Percentiles rank a stretch among this genome's conserved stretches.
Evolutionary conservation across 1,140 invertebrate genomes (phyloP).

Genomic region (Lepidotrigona ventralis): DNA sequence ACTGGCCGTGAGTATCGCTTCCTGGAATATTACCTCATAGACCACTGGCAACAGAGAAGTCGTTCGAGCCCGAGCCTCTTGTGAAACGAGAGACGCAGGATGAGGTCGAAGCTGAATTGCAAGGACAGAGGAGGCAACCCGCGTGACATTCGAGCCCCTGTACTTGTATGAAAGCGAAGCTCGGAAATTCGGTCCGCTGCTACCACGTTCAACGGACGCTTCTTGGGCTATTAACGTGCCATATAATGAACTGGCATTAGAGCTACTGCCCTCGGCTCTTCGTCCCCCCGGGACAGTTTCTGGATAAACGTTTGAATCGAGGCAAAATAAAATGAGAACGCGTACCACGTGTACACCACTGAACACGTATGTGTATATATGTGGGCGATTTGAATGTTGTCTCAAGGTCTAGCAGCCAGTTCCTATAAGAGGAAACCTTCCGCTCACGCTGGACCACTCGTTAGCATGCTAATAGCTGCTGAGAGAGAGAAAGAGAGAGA

Average conservation of each 20-base stretch:
- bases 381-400: slow-evolving; percentile 3
- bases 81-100: slow-evolving; percentile 40
- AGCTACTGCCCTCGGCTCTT: no score
- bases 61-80: slow-evolving; percentile 22
- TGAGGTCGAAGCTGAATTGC: slow-evolving; percentile 43
- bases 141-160: slow-evolving; percentile 39
- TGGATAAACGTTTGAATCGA: slow-evolving; percentile 24
- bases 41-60: neutral
- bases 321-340: neutral
- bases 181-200: slow-evolving; percentile 31
- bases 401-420: neutral
- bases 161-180: slow-evolving; percentile 26
- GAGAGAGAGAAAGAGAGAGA: neutral
- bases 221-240: slow-evolving; percentile 14
- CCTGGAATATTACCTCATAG: slow-evolving; percentile 19
- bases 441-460: slow-evolving; percentile 14
- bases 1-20: slow-evolving; percentile 3
- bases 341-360: neutral
- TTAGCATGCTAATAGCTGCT: slow-evolving; percentile 46
- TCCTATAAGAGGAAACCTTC: neutral
- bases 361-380: neutral
- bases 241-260: slow-evolving; percentile 38
- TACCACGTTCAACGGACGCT: neutral
- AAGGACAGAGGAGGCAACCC: slow-evolving; percentile 36
- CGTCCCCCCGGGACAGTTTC: neutral